These are phyloP conservation scores for Accipiter virgatus DNA, from an alignment of 2,113 vertebrate genomes.

Conservation along the genomic window DNA sequence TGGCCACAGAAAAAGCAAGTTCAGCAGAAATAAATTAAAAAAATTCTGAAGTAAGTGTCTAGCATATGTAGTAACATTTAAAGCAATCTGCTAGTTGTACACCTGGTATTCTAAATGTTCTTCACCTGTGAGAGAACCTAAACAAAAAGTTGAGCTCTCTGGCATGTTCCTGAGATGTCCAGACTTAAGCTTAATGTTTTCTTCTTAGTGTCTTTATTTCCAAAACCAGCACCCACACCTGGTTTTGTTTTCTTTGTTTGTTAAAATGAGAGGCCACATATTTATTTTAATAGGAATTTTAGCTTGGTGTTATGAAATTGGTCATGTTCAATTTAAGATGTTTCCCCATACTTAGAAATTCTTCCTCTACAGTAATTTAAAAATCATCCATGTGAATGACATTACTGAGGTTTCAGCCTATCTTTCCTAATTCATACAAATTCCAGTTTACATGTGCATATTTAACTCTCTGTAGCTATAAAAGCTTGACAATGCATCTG, in stretches of 20 bases:
- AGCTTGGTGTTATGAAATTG: neutral
- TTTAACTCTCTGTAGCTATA: neutral
- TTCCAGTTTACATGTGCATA: rapidly evolving
- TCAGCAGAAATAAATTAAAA: neutral
- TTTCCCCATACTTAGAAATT: neutral
- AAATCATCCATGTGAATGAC: neutral
- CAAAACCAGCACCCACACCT: neutral
- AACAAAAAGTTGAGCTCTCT: neutral
- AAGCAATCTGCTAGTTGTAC: neutral
- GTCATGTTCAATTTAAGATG: neutral
- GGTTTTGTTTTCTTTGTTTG: neutral
- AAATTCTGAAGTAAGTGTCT: neutral
- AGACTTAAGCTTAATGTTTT: neutral
- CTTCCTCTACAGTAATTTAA: neutral
- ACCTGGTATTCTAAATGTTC: neutral
- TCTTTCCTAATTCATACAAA: neutral
- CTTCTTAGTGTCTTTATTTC: neutral
- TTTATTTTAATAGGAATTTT: neutral
- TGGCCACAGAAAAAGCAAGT: neutral
- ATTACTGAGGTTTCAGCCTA: neutral
- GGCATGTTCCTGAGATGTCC: neutral
- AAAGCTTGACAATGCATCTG: neutral
- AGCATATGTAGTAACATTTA: neutral
- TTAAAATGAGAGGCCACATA: neutral
- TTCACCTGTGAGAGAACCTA: neutral